phyloP scores from a whole-genome alignment of 37 sponge, comb jelly and placozoan species.

The Aplysina aerophoba region DNA sequence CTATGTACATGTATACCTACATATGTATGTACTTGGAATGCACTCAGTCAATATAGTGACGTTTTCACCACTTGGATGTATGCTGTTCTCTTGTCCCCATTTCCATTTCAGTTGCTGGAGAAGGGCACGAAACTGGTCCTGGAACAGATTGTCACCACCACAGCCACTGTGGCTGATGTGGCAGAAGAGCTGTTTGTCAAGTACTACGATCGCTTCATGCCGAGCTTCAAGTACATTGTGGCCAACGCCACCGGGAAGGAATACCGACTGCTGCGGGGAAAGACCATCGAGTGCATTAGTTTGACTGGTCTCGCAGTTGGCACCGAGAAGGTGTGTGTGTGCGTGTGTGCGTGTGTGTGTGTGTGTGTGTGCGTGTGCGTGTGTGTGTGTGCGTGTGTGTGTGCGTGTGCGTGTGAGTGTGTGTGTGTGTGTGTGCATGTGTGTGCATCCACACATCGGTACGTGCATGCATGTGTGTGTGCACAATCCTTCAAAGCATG shows the following conservation, averaged over 20 bases:
- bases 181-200: slow-evolving; percentile 88
- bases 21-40: no score
- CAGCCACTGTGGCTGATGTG: slow-evolving; percentile 92
- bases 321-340: slow-evolving; percentile 71
- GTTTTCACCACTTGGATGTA: no score
- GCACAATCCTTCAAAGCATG: neutral
- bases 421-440: neutral
- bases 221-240: slow-evolving; percentile 95
- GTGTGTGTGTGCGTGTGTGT: slow-evolving; percentile 13
- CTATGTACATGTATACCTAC: no score
- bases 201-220: slow-evolving; percentile 98
- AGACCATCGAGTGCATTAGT: slow-evolving; percentile 98
- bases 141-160: slow-evolving; percentile 93
- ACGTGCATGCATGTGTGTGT: neutral
- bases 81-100: no score
- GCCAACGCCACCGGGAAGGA: slow-evolving; percentile 80
- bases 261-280: slow-evolving; percentile 88
- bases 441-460: neutral
- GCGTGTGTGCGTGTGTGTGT: neutral
- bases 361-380: neutral
- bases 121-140: slow-evolving; percentile 81
- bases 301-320: slow-evolving; percentile 98
- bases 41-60: no score
- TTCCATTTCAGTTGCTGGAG: slow-evolving; percentile 65
- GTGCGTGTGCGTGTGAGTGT: neutral